Base-by-base conservation (phyloP, 1,140 invertebrate species). In the Halesus radiatus region DNA sequence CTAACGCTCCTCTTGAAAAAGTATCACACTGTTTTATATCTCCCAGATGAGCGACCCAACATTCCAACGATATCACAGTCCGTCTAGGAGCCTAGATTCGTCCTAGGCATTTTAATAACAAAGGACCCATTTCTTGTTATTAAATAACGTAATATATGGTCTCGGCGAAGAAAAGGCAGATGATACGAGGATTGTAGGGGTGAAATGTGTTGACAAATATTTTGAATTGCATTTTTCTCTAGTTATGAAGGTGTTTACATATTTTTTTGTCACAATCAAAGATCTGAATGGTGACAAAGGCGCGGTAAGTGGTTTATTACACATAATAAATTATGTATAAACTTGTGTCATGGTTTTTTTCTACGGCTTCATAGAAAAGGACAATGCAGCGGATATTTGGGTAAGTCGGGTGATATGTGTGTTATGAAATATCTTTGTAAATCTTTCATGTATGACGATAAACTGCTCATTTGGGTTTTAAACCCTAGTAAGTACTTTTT, bases 141-240 rank as follows among this genome's bases (percentile, higher is more conserved):
- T 68, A 72, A 75, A 75, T 75, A 58, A 45, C 29, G 7, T 60
- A 29, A 60, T n/a, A 50, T 72, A 72, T 20, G 32, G 18, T 37
- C 68, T 20, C 68, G 68, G 68, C 4, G 18, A 37, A 29, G 22
- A 23, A 22, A 23, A 72, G 54, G 50, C 22, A 22, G 1, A 22
- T 3, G 0, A 29, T 7, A 22, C 23, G 13, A 37, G 20, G 23
- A 64, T 18, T 29, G 23, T 23, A 64, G 18, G 50, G 20, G 68
- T 66, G 52, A 26, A 73, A 68, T 70, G 78, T 79, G 81, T 82
- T 82, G 81, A 82, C 81, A 82, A 82, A 82, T 82, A 82, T 82
- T 82, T 75, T 70, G 80, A 79, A 78, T 68, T 16, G 52, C 60
- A 78, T 78, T 78, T 70, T 78, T 78, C n/a, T 73, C 50, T 22